Base-by-base conservation (phyloP, 2,888 invertebrate species). In the Acrobasis repandana region DNA sequence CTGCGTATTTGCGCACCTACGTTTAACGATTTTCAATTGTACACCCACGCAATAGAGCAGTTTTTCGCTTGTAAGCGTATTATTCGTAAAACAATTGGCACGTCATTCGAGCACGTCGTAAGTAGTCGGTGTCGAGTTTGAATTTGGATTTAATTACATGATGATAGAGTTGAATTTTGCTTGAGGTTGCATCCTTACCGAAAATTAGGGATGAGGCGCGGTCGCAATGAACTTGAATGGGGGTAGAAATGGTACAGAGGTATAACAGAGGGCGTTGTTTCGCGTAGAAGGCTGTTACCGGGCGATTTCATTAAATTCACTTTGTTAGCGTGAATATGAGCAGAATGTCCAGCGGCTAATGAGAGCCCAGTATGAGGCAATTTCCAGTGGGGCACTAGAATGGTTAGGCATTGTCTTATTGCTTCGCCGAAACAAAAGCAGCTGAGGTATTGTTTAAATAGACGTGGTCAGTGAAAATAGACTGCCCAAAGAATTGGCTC, bases 1-100 rank as follows among this genome's bases (percentile, higher is more conserved):
- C 90, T 91, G 91, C 87, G 88, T 90, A 82, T 82, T 80, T 79
- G 85, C 84, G 85, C 83, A 77, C 67, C 65, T 46, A 68, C 20
- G 18, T 52, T 71, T 56, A 63, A 61, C 74, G 36, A 83, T 70
- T 70, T 63, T 70, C 67, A 62, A 77, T 80, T 73, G 71, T 70
- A 68, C 58, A 48, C 18, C 51, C 38, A 56, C 6, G 50, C 46
- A 68, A 70, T 83, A 86, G 67, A 75, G 84, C 75, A 63, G 61
- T 50, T 71, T 77, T 82, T 85, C 63, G 62, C 63, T 58, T 61
- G 69, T 50, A 59, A 20, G 54, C 57, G 63, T 64, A 67, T 66
- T 59, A 70, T 71, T 68, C 71, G 67, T 76, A 73, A 79, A 82
- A 80, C 79, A 79, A 74, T 75, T 68, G 69, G 63, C 65, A 69